A percentile compares a stretch with the other conserved stretches of the same genome.
Evolutionary conservation across 2,888 invertebrate species (phyloP).

Genomic region (Euplagia quadripunctaria): DNA sequence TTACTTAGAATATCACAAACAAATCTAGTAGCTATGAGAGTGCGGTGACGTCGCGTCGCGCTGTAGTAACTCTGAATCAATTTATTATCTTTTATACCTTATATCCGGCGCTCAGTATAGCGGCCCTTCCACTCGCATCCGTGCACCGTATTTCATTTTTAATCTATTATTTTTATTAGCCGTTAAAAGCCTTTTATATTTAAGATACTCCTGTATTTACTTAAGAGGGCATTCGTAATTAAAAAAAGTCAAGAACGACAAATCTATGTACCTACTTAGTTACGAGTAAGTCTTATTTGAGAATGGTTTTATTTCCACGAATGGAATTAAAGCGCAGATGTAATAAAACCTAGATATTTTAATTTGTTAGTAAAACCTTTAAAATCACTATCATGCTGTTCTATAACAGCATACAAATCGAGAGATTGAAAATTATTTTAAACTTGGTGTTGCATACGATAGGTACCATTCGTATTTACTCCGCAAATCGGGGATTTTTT

Average conservation of each 20-base stretch:
- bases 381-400: no score
- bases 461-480: no score
- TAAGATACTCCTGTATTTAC: not conserved
- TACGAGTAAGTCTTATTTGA: no score
- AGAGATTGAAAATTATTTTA: no score
- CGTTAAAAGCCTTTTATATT: not conserved
- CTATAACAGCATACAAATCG: no score
- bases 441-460: no score
- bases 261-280: no score
- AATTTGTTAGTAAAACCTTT: not conserved
- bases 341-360: not conserved
- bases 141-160: constrained; percentile 39
- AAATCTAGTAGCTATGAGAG: constrained; percentile 22
- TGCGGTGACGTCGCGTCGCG: constrained; percentile 35
- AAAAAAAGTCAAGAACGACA: no score
- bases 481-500: no score
- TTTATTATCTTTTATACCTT: constrained; percentile 60
- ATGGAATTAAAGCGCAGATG: not conserved
- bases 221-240: not conserved
- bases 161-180: constrained; percentile 16
- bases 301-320: not conserved
- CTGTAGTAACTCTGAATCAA: constrained; percentile 60
- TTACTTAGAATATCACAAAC: not conserved
- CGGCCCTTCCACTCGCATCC: constrained; percentile 20
- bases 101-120: constrained; percentile 25